Conservation (phyloP, 2,113 vertebrate species). For the Chamaetylas fuelleborni region DNA sequence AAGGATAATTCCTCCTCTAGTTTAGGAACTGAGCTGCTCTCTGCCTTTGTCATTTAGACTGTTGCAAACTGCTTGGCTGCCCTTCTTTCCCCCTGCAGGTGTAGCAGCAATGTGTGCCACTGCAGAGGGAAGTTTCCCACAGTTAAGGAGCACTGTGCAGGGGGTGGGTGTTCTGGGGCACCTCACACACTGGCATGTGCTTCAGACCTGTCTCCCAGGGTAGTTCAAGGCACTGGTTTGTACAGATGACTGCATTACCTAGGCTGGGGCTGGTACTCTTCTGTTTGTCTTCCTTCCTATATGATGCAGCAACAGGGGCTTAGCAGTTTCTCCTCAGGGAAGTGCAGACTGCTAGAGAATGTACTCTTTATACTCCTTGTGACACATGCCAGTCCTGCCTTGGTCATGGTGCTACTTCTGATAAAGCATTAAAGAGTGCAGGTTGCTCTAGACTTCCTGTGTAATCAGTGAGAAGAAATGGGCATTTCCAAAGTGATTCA, state of each 20-base stretch:
- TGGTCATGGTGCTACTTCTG: neutral
- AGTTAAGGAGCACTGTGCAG: neutral
- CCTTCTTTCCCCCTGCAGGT: neutral
- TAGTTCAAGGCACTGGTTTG: neutral
- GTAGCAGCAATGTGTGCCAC: neutral
- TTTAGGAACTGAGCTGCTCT: neutral
- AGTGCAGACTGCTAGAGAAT: neutral
- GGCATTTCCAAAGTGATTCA: conserved; percentile 36
- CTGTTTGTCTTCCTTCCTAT: neutral
- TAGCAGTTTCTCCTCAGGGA: neutral
- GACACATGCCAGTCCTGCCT: fast-evolving
- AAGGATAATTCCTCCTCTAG: neutral
- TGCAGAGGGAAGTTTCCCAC: neutral
- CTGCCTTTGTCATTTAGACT: neutral
- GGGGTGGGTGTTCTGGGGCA: neutral
- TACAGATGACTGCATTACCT: neutral
- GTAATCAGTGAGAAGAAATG: neutral
- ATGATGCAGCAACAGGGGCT: neutral
- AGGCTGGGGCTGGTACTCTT: neutral
- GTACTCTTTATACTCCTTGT: neutral
- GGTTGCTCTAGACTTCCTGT: neutral
- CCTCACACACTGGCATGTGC: neutral
- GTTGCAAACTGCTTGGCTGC: neutral
- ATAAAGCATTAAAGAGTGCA: neutral
- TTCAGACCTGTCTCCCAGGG: neutral